A percentile compares a stretch with the other conserved stretches of the same genome.
phyloP scores from a whole-genome alignment of 1,140 invertebrate species.

The Trissolcus basalis region DNA sequence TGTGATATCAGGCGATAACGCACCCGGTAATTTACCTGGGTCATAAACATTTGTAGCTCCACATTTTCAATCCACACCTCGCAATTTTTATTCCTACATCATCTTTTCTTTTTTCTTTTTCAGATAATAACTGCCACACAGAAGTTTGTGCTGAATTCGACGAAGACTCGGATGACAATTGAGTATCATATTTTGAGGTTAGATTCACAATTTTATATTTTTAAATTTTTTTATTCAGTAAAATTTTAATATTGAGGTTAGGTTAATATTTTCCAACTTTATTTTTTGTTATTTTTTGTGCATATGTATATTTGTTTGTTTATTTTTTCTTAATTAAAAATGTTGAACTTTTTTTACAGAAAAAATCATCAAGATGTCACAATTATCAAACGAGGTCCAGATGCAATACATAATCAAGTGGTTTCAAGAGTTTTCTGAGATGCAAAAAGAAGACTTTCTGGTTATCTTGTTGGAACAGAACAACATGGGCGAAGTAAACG shows the following conservation, averaged over 20 bases:
- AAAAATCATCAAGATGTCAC: constrained; percentile 66
- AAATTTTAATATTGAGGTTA: no score
- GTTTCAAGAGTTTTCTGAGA: constrained; percentile 92
- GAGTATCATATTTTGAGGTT: background rate
- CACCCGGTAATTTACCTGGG: constrained; percentile 33
- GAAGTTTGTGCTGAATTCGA: constrained; percentile 50
- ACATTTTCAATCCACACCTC: no score
- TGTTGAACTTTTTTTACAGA: background rate
- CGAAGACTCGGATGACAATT: constrained; percentile 8
- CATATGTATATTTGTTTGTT: no score
- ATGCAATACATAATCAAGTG: constrained; percentile 87
- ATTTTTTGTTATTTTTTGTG: no score
- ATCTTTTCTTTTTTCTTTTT: constrained; percentile 33
- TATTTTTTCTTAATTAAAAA: background rate
- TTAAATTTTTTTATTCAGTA: background rate
- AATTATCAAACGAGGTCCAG: constrained; percentile 81
- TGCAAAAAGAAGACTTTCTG: constrained; percentile 90
- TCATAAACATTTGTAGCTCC: no score
- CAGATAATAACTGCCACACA: constrained; percentile 13
- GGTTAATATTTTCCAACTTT: no score
- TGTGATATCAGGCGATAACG: constrained; percentile 29
- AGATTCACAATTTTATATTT: background rate
- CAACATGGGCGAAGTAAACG: constrained; percentile 80
- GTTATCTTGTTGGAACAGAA: constrained; percentile 84
- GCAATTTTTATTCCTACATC: background rate